These are phyloP conservation scores for Girardinus metallicus DNA, from an alignment of 2,797 vertebrate species.

Conservation along the genomic window DNA sequence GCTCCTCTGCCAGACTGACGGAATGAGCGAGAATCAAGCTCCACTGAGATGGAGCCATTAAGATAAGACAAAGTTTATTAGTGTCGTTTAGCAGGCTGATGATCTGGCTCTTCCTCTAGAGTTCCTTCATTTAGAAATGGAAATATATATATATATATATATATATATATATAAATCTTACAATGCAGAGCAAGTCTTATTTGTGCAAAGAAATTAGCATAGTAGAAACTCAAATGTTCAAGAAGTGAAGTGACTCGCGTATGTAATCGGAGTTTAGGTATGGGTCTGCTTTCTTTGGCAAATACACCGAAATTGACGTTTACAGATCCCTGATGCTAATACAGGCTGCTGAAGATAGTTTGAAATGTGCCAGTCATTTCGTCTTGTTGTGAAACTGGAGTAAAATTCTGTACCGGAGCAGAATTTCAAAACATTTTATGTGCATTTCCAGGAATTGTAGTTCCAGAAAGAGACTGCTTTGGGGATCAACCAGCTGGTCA, in stretches of 20 bases:
- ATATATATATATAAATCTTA: neutral
- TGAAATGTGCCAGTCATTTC: neutral
- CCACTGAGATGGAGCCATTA: slow-evolving; percentile 43
- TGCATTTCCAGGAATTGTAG: neutral
- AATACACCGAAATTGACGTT: neutral
- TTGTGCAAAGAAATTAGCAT: neutral
- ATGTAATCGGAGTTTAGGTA: neutral
- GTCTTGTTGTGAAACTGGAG: neutral
- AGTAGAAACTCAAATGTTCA: neutral
- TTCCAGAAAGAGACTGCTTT: neutral
- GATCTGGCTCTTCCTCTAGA: slow-evolving; percentile 36
- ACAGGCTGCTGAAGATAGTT: neutral
- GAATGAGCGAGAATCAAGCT: slow-evolving; percentile 23
- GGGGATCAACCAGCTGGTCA: neutral
- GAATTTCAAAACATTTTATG: neutral
- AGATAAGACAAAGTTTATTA: slow-evolving; percentile 61
- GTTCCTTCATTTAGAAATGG: slow-evolving; percentile 7
- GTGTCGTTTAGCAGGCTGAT: slow-evolving; percentile 34
- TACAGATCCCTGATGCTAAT: neutral
- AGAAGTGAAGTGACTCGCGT: neutral
- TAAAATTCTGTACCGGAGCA: neutral
- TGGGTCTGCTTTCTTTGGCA: neutral
- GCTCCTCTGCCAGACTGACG: slow-evolving; percentile 11
- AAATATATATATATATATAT: neutral
- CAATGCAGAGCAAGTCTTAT: neutral